Percentiles rank a stretch among this genome's conserved stretches.
Conservation (phyloP, 1,140 invertebrate genomes). For the Mamestra configurata region DNA sequence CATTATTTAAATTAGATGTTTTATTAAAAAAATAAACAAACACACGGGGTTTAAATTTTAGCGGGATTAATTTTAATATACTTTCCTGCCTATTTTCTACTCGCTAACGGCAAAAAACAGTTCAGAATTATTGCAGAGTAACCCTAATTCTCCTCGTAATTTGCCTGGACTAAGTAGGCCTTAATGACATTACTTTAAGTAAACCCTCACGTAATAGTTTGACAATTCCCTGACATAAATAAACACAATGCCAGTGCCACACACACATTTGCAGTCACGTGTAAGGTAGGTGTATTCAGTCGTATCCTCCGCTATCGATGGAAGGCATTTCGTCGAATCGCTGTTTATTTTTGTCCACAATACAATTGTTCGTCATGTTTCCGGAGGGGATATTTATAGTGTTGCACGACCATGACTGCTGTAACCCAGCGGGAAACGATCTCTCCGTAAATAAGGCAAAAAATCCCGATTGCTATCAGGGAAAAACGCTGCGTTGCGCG, state of each 20-base stretch:
- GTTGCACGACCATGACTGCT: constrained; percentile 56
- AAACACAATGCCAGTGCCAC: not conserved
- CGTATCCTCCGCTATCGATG: not conserved
- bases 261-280: not conserved
- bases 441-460: constrained; percentile 65
- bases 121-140: too few species aligned
- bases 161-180: too few species aligned
- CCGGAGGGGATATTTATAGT: constrained; percentile 68
- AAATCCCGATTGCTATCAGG: constrained; percentile 43
- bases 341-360: constrained; percentile 61
- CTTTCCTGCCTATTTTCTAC: too few species aligned
- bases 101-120: too few species aligned
- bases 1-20: too few species aligned
- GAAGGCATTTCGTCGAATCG: constrained; percentile 29
- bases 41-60: too few species aligned
- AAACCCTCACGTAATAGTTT: not conserved
- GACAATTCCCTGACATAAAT: not conserved
- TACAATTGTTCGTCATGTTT: constrained; percentile 70
- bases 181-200: too few species aligned
- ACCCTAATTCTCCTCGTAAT: too few species aligned
- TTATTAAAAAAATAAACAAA: too few species aligned
- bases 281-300: not conserved
- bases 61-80: too few species aligned
- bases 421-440: constrained; percentile 63
- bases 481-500: not conserved